Conservation (phyloP, 2,113 vertebrate species). For the Haemorhous mexicanus region DNA sequence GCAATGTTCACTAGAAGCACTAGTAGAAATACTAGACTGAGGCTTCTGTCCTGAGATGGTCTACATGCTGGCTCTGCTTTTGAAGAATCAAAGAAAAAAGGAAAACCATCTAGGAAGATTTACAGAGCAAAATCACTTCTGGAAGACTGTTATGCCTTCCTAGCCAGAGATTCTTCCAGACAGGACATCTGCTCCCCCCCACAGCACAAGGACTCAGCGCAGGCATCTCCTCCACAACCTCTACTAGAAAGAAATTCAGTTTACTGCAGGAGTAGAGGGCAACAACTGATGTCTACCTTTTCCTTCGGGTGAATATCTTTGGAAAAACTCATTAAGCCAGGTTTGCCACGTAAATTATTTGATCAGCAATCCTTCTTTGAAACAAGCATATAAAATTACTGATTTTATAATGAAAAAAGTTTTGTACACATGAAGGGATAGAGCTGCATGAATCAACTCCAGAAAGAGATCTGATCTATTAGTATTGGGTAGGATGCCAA, state of each 20-base stretch:
- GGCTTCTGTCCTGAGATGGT: conserved; percentile 2
- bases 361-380: background rate
- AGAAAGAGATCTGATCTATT: background rate
- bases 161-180: background rate
- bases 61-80: background rate
- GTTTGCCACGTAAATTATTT: background rate
- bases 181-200: background rate
- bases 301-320: background rate
- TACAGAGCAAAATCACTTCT: background rate
- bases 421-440: background rate
- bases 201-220: background rate
- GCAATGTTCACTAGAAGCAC: background rate
- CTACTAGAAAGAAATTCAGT: background rate
- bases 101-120: background rate
- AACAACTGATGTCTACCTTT: background rate
- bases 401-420: background rate
- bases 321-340: background rate
- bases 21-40: background rate
- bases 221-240: background rate
- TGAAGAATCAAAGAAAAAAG: background rate
- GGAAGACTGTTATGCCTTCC: background rate
- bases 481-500: background rate
- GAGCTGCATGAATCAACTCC: background rate
- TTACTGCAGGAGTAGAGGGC: background rate
- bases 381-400: background rate